A percentile compares a stretch with the other conserved stretches of the same genome.
Conservation (phyloP, 1,140 invertebrate genomes). For the Leptinotarsa lineolata region DNA sequence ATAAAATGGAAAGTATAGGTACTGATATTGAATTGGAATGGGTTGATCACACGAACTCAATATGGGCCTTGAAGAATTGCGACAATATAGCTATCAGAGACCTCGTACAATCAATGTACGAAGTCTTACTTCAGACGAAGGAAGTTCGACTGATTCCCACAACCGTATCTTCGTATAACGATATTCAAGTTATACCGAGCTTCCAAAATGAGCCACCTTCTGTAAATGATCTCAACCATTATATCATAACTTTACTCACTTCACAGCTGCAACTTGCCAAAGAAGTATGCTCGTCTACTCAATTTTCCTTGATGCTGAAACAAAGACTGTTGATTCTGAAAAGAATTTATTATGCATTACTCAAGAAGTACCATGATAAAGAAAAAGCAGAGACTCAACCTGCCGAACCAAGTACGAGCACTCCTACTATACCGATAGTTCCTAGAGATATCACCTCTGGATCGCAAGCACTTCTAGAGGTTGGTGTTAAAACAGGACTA, state of each 20-base stretch:
- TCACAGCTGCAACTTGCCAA: slow-evolving; percentile 63
- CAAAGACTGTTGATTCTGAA: slow-evolving; percentile 66
- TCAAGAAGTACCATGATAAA: slow-evolving; percentile 62
- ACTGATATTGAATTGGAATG: slow-evolving; percentile 58
- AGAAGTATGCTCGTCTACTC: slow-evolving; percentile 61
- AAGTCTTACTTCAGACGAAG: slow-evolving; percentile 62
- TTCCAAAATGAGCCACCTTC: slow-evolving; percentile 58
- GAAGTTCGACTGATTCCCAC: slow-evolving; percentile 54
- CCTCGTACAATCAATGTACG: slow-evolving; percentile 61
- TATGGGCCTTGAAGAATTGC: slow-evolving; percentile 65
- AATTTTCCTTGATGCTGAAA: slow-evolving; percentile 62
- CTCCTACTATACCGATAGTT: slow-evolving; percentile 25
- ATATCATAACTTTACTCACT: slow-evolving; percentile 59
- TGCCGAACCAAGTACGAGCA: slow-evolving; percentile 35
- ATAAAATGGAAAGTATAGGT: slow-evolving; percentile 39
- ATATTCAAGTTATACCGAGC: slow-evolving; percentile 56
- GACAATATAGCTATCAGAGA: slow-evolving; percentile 62
- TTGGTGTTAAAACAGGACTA: slow-evolving; percentile 68
- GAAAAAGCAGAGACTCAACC: slow-evolving; percentile 48
- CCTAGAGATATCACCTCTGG: slow-evolving; percentile 47
- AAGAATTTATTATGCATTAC: slow-evolving; percentile 65
- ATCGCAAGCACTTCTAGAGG: slow-evolving; percentile 66
- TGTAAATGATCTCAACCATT: slow-evolving; percentile 61
- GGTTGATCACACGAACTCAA: slow-evolving; percentile 62
- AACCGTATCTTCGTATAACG: slow-evolving; percentile 45